Base-by-base conservation (phyloP, 1,140 invertebrate species). In the Sycobia sp. region DNA sequence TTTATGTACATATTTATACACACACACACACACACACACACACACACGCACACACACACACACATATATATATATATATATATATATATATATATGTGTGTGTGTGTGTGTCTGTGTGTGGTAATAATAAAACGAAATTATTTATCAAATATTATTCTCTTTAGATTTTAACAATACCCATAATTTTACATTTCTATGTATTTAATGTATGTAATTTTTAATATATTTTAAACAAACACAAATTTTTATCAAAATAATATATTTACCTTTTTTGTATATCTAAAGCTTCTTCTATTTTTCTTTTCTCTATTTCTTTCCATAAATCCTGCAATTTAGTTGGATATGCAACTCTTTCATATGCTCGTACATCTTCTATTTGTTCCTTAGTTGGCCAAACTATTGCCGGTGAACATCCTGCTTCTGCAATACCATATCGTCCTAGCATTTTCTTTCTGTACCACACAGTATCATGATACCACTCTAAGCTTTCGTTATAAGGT, bases 341-440 rank as follows among this genome's bases (percentile, higher is more conserved):
- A 70, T 82, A 85, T 32, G 83, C 82, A 16, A 88, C 72, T 64
- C 76, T 77, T 77, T 90, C 87, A 73, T 86, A 89, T 76, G 89
- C 86, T 49, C 83, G 69, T 54, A 65, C 73, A 50, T 86, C 83
- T 43, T 78, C 69, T 23, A 91, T 75, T 55, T 89, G 87, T 67
- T 84, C 65, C 65, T 77, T 69, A 0, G 80, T 83, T 34, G 84
- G 84, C 84, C 88, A 90, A 66, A 83, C 85, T 14, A 88, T 79
- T 22, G 82, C 83, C 4, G 83, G 82, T 63, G 83, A 72, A 3
- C 84, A 70, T 16, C 78, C 78, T 39, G 82, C 83, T 13, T 66
- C 69, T 10, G 76, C 41, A 4, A 76, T 68, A 1, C 89, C 89
- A 71, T 87, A 89, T 7, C 76, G 77, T 0, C 86, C 89, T 66